Conservation (phyloP, 2,113 vertebrate species). For the Mirounga angustirostris region DNA sequence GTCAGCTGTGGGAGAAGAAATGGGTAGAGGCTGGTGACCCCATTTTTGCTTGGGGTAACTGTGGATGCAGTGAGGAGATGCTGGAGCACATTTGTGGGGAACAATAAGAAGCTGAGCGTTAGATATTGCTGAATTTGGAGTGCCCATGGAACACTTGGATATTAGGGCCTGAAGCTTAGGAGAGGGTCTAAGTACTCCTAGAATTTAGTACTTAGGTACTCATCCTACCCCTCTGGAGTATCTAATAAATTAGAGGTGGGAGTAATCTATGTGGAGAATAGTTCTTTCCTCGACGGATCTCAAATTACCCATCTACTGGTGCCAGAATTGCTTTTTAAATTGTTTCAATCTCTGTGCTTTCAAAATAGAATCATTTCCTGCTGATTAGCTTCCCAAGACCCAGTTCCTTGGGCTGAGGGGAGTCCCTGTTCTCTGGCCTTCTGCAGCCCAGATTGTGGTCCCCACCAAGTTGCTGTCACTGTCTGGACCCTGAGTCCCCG, state of each 20-base stretch:
- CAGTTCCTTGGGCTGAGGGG: not conserved
- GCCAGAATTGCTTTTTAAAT: constrained; percentile 64
- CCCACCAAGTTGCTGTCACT: not conserved
- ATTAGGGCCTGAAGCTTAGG: not conserved
- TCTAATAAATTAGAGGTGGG: not conserved
- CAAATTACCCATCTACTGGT: not conserved
- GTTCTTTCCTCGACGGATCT: constrained; percentile 32
- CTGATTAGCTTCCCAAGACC: not conserved
- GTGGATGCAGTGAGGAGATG: not conserved
- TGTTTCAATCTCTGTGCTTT: constrained; percentile 2
- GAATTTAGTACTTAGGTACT: not conserved
- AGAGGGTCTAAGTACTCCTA: not conserved
- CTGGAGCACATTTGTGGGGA: not conserved
- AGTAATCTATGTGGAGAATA: constrained; percentile 1
- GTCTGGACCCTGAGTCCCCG: not conserved
- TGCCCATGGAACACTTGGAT: not conserved
- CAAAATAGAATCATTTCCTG: constrained; percentile 59
- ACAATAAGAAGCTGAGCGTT: not conserved
- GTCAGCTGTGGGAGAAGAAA: not conserved
- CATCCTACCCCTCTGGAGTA: not conserved
- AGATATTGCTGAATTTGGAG: not conserved
- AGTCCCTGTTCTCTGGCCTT: not conserved
- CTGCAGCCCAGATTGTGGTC: fast-evolving
- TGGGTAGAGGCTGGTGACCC: not conserved
- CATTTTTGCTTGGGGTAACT: not conserved